These are phyloP conservation scores for Halictus ligatus DNA, from an alignment of 2,888 invertebrate species.

Conservation along the genomic window DNA sequence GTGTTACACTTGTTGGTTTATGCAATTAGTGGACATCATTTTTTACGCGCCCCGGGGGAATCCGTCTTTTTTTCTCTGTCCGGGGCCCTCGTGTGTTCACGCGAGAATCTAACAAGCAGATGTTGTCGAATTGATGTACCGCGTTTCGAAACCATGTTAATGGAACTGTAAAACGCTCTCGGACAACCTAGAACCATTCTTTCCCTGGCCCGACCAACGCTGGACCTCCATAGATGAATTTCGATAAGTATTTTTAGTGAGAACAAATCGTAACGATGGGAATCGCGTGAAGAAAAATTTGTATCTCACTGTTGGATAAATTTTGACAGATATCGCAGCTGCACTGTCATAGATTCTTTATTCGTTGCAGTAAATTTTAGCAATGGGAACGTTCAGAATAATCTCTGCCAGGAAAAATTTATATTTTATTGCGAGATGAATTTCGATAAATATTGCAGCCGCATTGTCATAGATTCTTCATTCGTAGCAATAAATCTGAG, in stretches of 20 bases:
- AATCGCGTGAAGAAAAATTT: no score
- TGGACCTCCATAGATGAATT: not conserved
- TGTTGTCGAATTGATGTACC: constrained; percentile 4
- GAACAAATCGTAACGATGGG: not conserved
- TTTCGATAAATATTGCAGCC: no score
- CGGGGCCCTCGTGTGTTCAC: not conserved
- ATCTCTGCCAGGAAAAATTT: no score
- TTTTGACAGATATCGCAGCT: no score
- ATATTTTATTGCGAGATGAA: no score
- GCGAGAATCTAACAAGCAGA: constrained; percentile 23
- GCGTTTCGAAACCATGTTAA: not conserved
- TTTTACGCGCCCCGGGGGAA: constrained; percentile 43
- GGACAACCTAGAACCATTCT: not conserved
- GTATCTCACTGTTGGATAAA: no score
- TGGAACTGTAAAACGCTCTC: not conserved
- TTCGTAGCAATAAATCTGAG: no score
- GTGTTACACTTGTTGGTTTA: constrained; percentile 70
- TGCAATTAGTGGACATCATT: constrained; percentile 66
- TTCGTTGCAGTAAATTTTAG: no score
- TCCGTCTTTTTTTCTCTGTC: constrained; percentile 15
- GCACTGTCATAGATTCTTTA: no score
- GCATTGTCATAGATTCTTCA: no score
- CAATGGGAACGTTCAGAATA: no score
- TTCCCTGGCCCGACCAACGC: not conserved
- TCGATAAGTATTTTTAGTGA: not conserved